Base-by-base conservation (phyloP, 2,888 invertebrate species). In the Watsonalla binaria region DNA sequence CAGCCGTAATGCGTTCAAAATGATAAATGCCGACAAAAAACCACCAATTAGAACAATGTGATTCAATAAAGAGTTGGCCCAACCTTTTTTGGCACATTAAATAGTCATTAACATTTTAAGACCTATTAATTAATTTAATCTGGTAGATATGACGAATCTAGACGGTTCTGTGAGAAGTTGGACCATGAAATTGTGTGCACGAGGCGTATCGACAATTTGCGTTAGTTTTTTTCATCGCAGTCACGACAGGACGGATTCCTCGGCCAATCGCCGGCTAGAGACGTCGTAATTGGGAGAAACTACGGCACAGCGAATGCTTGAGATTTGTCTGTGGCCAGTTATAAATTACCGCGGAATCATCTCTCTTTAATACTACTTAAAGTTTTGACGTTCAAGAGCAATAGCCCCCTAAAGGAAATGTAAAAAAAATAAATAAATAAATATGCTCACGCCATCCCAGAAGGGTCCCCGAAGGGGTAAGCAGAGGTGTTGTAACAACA, bases 201-300 rank as follows among this genome's bases (percentile, higher is more conserved):
- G 86, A 87, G 85, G 84, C 90, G 89, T 89, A 89, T 89, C 90
- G 86, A 80, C 86, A 85, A 90, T 90, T 90, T 86, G 89, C 89
- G 88, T 87, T 87, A 88, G 87, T 83, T 90, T 90, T 84, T 79
- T 88, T 89, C 82, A 86, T 85, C 85, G 83, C 80, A 86, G 89
- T 90, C 90, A 90, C 89, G 90, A 90, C 88, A 87, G 80, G 79
- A 83, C 80, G 84, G 88, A 88, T 88, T 88, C 88, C 80, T 85
- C 80, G 75, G 80, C 87, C 87, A 88, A 87, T 88, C 83, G 84
- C 76, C 70, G 79, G 78, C 85, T 84, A 87, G 86, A 85, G 84
- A 78, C 85, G 80, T 72, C 82, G 86, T 90, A 90, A 90, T 90
- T 90, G 88, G 88, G 86, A 86, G 88, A 89, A 88, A 89, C 87